Conservation (phyloP, 2,113 vertebrate species). For the Chitala chitala region DNA sequence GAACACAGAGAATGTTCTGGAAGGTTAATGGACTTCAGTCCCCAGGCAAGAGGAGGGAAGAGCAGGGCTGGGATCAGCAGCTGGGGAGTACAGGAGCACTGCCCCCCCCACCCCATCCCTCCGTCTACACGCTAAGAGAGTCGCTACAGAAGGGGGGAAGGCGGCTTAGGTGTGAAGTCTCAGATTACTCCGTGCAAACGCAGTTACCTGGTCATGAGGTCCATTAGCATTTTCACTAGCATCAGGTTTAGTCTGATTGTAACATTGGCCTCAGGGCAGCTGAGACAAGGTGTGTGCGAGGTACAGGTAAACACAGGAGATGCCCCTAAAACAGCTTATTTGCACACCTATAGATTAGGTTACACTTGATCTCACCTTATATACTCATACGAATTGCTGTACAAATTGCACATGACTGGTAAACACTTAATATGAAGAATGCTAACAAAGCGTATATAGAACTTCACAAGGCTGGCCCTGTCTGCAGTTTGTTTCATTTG, state of each 20-base stretch:
- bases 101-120: conserved; percentile 5
- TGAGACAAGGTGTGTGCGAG: not conserved
- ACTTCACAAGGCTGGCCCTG: not conserved
- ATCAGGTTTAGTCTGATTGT: not conserved
- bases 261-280: not conserved
- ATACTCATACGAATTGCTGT: not conserved
- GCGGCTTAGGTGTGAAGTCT: too few species aligned
- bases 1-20: conserved; percentile 34
- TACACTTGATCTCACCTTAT: conserved; percentile 21
- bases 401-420: conserved; percentile 43
- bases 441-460: conserved; percentile 31
- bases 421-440: conserved; percentile 37
- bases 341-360: not conserved
- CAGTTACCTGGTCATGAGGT: not conserved
- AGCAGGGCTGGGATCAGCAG: conserved; percentile 34
- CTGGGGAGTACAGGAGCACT: conserved; percentile 24
- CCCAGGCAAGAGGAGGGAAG: conserved; percentile 37
- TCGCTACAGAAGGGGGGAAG: too few species aligned
- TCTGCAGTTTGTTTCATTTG: too few species aligned
- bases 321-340: not conserved
- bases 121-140: conserved; percentile 12
- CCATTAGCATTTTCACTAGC: not conserved
- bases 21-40: conserved; percentile 47
- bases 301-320: not conserved
- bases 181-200: too few species aligned